Evolutionary conservation across 2,888 invertebrate species (phyloP), one percentile per base, ranked within the genome.

Genomic region (Noctua comes): DNA sequence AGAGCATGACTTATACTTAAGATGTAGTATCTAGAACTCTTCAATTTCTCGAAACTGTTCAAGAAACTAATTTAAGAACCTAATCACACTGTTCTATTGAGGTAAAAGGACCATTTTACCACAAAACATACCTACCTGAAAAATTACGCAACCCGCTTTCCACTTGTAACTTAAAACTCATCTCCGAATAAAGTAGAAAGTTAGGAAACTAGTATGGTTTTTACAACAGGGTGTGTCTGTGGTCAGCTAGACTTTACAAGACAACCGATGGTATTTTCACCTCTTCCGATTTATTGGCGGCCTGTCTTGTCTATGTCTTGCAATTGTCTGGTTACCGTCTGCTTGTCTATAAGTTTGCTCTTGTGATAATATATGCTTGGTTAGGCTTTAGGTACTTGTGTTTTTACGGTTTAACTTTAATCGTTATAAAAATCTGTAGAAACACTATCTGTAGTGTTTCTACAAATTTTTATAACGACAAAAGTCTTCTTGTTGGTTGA

Each of bases 171-270:
- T 83, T 74, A 70, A 76, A 84, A 73, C 79, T 75, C 87, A 83
- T 76, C 87, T 86, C 86, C 73, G 88, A 90, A 91, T 91, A 90
- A 90, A 91, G 91, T 93, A 93, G 93, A 93, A 94, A 94, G 94
- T 93, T 90, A 91, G 85, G 89, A 91, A 92, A 91, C 89, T 27
- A 76, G 90, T 83, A 88, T 86, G 89, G 91, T 92, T 93, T 92
- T 93, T 92, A 93, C 92, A 87, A 86, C 89, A 81, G 92, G 93
- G 93, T 91, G 94, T 91, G 93, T 88, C 93, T 92, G 93, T 85
- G 91, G 92, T 91, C 90, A 88, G 76, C 80, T 77, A 86, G 79
- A 84, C 82, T 91, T 90, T 88, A 75, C 76, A 76, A 86, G 80
- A 88, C 80, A 84, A 77, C 77, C 54, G 73, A 84, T 79, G 89